Evolutionary conservation across 2,113 vertebrate genomes (phyloP), one percentile per base, ranked within the genome.

Genomic region (Microtus montanus): DNA sequence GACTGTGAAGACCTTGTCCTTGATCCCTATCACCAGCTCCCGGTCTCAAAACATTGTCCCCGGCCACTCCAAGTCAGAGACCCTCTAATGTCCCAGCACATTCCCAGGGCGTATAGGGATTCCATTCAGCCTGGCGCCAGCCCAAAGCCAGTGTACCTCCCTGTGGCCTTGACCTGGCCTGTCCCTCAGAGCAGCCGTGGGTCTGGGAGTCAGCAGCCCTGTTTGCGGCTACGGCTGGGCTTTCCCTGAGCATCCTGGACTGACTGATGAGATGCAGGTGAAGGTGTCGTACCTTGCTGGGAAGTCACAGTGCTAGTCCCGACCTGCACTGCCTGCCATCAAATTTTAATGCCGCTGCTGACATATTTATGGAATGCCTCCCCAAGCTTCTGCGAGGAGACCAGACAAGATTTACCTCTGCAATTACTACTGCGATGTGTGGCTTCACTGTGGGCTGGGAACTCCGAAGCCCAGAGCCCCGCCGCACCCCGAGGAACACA

Each of bases 261-360:
- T 98, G 98, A 99, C 97, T 98, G 97, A 99, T 97, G 98, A 98
- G 98, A 97, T 91, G 95, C 97, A 97, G 98, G 98, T 97, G 98
- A 98, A 96, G 97, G 98, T 98, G 98, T 98, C 95, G 71, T 97
- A 98, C 98, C 98, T 98, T 98, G 98, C 98, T 98, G 98, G 98
- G 98, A 98, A 99, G 98, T 97, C 98, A 96, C 98, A 97, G 97
- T 89, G 97, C 98, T 97, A 96, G 98, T 97, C 97, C 97, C 97
- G 97, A 98, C 98, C 98, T 95, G 96, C 87, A 96, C 98, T 95
- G 97, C 98, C 98, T 98, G 97, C 98, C 98, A 98, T 99, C 98
- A 99, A 98, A 99, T 98, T 98, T 99, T 99, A 99, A 99, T 99
- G 98, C 96, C 96, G 97, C 87, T 96, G 96, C 97, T 98, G 98